Base-by-base conservation (phyloP, 2,888 invertebrate species). In the Cantharis flavilabris region DNA sequence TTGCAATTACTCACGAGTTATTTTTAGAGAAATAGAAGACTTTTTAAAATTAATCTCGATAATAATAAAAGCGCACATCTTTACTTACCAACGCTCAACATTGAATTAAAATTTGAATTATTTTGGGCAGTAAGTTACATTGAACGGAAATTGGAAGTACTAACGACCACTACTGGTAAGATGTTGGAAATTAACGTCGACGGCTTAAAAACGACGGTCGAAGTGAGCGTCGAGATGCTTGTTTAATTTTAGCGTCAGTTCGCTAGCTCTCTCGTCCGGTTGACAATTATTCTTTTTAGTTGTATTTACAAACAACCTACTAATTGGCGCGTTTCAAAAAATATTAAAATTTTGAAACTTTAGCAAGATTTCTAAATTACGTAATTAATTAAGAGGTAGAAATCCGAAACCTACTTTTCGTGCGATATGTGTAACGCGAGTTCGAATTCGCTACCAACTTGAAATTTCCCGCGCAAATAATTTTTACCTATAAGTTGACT, bases 191-290 rank as follows among this genome's bases (percentile, higher is more conserved):
- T 76, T 77, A 80, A 79, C 81, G 79, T 76, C 77, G 76, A 81
- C 72, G 79, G 80, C 76, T 80, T 76, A 80, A 70, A 78, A 79
- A 76, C 76, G 76, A 80, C 78, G 77, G 63, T 76, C 77, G 79
- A 79, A 80, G 80, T 80, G 81, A 79, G 78, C 82, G 80, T 74
- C 80, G 77, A 83, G 84, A 83, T 84, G 84, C 84, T 80, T 83
- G 83, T 86, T 85, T 86, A 86, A 86, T 83, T 84, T 86, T 86
- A 86, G 86, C 84, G 83, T 81, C 83, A 83, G 85, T 85, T 87
- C 86, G 86, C 85, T 84, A 86, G 86, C 84, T 85, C 49, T 49
- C 73, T 82, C 85, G 86, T 86, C 86, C 86, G 86, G 84, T 85
- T 85, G 85, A 86, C 85, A 85, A 85, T 85, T 85, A 84, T 80